phyloP scores from a whole-genome alignment of 2,888 invertebrate species.

The Melieria omissa region DNA sequence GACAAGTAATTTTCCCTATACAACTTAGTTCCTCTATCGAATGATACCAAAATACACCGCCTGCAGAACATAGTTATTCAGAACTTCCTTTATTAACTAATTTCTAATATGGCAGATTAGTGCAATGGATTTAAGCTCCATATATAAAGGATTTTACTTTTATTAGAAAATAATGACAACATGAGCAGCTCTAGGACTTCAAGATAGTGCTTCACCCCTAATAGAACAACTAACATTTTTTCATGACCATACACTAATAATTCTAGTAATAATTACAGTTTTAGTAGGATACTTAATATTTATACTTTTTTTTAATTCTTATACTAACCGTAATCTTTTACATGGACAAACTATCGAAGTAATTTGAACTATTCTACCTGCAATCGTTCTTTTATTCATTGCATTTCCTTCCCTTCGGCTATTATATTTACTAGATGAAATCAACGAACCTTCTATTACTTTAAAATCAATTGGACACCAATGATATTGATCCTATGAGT shows the following conservation, averaged over 20 bases:
- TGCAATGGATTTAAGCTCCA: slow-evolving; percentile 76
- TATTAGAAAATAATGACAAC: slow-evolving; percentile 71
- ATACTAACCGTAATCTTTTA: slow-evolving; percentile 70
- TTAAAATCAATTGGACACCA: slow-evolving; percentile 75
- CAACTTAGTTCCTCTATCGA: slow-evolving; percentile 72
- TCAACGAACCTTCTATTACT: slow-evolving; percentile 71
- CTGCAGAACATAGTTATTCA: slow-evolving; percentile 72
- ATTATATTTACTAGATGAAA: slow-evolving; percentile 73
- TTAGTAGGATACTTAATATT: slow-evolving; percentile 72
- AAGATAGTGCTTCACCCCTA: slow-evolving; percentile 73
- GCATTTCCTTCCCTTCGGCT: slow-evolving; percentile 67
- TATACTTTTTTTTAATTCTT: slow-evolving; percentile 71
- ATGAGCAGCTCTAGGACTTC: slow-evolving; percentile 71
- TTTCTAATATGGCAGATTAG: slow-evolving; percentile 74
- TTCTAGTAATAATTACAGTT: slow-evolving; percentile 73
- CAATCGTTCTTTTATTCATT: slow-evolving; percentile 70
- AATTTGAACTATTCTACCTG: slow-evolving; percentile 74
- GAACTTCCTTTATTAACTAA: slow-evolving; percentile 71
- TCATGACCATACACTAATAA: slow-evolving; percentile 73
- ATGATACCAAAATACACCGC: slow-evolving; percentile 72
- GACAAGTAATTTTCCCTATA: slow-evolving; percentile 68
- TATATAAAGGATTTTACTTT: slow-evolving; percentile 73
- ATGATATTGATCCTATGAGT: slow-evolving; percentile 78
- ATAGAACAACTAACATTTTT: slow-evolving; percentile 77
- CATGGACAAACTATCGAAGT: slow-evolving; percentile 69